Base-by-base conservation (phyloP, 2,888 invertebrate species). In the Leucophora obtusa region DNA sequence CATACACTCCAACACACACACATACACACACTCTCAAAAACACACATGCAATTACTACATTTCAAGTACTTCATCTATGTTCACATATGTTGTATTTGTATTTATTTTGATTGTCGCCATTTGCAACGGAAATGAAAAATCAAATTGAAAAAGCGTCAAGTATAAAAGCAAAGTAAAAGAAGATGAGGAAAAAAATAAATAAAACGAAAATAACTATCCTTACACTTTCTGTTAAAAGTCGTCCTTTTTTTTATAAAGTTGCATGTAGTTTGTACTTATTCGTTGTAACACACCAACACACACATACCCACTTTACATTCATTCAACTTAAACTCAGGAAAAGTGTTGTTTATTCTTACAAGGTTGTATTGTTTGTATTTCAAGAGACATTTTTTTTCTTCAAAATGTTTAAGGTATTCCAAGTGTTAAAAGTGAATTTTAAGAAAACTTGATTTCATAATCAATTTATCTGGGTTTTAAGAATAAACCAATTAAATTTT, bases 121-220 rank as follows among this genome's bases (percentile, higher is more conserved):
- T 88, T 87, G 85, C 87, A 86, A 82, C 87, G 88, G 88, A 88
- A 87, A 88, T 87, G 88, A 87, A 88, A 88, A 87, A 88, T 87
- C 88, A 88, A 88, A 87, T 88, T 86, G 88, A 86, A 87, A 87
- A 86, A 85, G 84, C 83, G 83, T 87, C 85, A 85, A 84, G 85
- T 24, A 59, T 28, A 63, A 76, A 65, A 43, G 53, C 59, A 65
- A 65, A 71, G n/a, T 14, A 15, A 28, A 56, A 56, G n/a, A 24
- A 21, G 24, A 14, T 28, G 28, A 6, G 1, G 28, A 54, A 68
- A 43, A 58, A 24, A 70, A 76, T 63, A 77, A 77, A 65, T 18
- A 35, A 15, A 58, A 65, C 58, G 65, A 14, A 35, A 28, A 58
- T 33, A 54, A 35, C 38, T 43, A 60, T 47, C n/a, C 43, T 47